phyloP scores from a whole-genome alignment of 1,140 invertebrate species.

The Danaus melanippus region DNA sequence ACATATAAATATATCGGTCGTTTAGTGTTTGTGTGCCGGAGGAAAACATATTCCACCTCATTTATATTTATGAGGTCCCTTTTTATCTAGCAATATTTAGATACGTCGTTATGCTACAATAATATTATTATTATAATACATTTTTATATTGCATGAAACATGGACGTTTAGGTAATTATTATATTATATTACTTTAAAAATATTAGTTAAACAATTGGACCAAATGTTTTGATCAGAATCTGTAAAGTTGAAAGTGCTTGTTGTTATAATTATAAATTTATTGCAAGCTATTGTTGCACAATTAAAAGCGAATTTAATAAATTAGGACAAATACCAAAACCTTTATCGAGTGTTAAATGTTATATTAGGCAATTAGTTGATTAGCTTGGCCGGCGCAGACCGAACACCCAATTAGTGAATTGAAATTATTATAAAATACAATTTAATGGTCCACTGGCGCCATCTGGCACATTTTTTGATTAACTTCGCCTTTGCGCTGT shows the following conservation, averaged over 20 bases:
- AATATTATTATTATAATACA: too few relatives aligned
- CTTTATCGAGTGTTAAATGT: slow-evolving; percentile 32
- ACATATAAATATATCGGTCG: background rate
- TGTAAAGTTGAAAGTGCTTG: too few relatives aligned
- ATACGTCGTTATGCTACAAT: too few relatives aligned
- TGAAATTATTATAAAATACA: slow-evolving; percentile 49
- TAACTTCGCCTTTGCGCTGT: too few relatives aligned
- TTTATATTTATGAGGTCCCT: too few relatives aligned
- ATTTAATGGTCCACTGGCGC: slow-evolving; percentile 29
- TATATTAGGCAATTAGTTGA: slow-evolving; percentile 51
- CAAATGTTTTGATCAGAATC: too few relatives aligned
- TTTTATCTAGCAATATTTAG: too few relatives aligned
- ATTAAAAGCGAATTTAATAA: too few relatives aligned
- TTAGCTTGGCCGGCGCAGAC: slow-evolving; percentile 32
- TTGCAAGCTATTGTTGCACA: too few relatives aligned
- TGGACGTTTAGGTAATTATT: background rate
- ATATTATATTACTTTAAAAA: background rate
- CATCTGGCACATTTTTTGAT: slow-evolving; percentile 36
- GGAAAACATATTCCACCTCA: background rate
- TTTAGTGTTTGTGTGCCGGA: slow-evolving; percentile 1
- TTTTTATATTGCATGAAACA: too few relatives aligned
- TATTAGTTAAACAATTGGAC: too few relatives aligned
- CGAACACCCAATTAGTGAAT: slow-evolving; percentile 42
- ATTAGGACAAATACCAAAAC: slow-evolving; percentile 6
- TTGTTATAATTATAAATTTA: too few relatives aligned